Base-by-base conservation (phyloP, 2,113 vertebrate genomes). In the Formicarius rufipectus region DNA sequence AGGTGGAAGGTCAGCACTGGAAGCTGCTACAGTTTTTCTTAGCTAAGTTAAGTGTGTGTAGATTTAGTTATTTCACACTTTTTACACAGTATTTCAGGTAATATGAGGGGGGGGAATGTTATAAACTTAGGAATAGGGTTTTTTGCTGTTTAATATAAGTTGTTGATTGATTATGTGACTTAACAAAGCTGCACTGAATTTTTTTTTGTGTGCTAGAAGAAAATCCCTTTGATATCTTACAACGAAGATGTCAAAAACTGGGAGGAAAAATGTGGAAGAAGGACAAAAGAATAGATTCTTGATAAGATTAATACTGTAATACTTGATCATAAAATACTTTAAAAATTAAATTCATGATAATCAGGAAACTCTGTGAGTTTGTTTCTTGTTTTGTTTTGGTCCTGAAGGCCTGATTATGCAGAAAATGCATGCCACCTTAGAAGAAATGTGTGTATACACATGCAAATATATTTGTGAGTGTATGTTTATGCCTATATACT, bases 141-240 rank as follows among this genome's bases (percentile, higher is more conserved):
- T 92, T 97, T 95, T 96, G 25, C 55, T 95, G 17, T 82, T 95
- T 95, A 93, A 78, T 96, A 39, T 91, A 87, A 96, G 81, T 90
- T 94, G 52, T 88, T 95, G 68, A 83, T 95, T 95, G 84, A 40
- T 81, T 97, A 21, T 52, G n/a, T 96, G 86, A 64, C 47, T 96
- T 96, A 93, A 44, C 27, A 58, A 58, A 91, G 21, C 20, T 52
- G 19, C 12, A 42, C 7, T 2, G 2, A 50, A 52, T 68, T 72
- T 44, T 47, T 44, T 47, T 33, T 6, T 30, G 12, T 15, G 6
- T 3, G 12, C 6, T 25, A 17, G 31, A 19, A 31, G 14, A 39
- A 53, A 10, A 39, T 90, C 9, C 6, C 10, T 69, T 72, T n/a
- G 9, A 12, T 77, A 69, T 21, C 15, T 58, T 81, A 14, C 18